A percentile compares a stretch with the other conserved stretches of the same genome.
Conservation (phyloP, 2,797 vertebrate genomes). For the Vespertilio murinus region DNA sequence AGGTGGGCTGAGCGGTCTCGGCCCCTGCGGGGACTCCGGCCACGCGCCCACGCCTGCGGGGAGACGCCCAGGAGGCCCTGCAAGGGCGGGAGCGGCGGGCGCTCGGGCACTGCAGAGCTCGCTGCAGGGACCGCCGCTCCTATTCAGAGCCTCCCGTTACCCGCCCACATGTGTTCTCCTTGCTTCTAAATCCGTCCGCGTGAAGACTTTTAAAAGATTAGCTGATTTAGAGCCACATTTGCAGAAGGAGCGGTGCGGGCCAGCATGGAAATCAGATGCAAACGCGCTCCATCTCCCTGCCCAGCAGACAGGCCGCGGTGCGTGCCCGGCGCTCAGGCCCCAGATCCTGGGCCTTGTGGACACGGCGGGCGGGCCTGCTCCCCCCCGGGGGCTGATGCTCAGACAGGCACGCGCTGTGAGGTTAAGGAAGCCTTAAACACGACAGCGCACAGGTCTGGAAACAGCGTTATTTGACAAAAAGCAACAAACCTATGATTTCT, state of each 20-base stretch:
- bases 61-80: conserved; percentile 48
- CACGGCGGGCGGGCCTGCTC: background rate
- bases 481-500: background rate
- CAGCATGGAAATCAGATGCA: conserved; percentile 62
- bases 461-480: background rate
- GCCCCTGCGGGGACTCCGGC: conserved; percentile 31
- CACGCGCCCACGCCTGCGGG: conserved; percentile 57
- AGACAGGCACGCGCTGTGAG: background rate
- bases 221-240: conserved; percentile 72
- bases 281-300: conserved; percentile 42
- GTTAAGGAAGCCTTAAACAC: background rate
- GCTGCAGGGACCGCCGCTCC: conserved; percentile 58
- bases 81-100: conserved; percentile 49
- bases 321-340: no score
- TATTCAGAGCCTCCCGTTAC: conserved; percentile 66
- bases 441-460: background rate
- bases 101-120: conserved; percentile 51
- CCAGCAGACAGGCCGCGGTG: conserved; percentile 22
- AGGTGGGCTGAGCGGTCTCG: background rate
- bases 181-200: conserved; percentile 77
- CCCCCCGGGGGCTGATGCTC: background rate
- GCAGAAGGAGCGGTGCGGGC: conserved; percentile 69
- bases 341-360: conserved; percentile 35
- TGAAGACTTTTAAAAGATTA: conserved; percentile 77
- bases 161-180: conserved; percentile 78